Base-by-base conservation (phyloP, 1,140 invertebrate species). In the Tetramorium simillimum region DNA sequence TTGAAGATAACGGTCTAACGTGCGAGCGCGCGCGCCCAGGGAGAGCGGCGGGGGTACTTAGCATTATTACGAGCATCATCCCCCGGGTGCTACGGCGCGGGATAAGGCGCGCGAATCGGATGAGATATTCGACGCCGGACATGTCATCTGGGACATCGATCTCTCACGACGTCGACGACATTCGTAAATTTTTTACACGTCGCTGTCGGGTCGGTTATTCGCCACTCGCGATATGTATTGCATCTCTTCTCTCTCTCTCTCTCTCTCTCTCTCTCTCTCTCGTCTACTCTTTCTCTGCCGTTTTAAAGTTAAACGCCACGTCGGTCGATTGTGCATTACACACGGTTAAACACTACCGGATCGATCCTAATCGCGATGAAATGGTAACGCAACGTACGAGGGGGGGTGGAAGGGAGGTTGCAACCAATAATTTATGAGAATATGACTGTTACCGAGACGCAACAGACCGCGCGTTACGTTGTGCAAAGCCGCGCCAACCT, bases 361-460 rank as follows among this genome's bases (percentile, higher is more conserved):
- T 84, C 80, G 69, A 84, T 84, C 14, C 67, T 84, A 84, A 75
- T 84, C 80, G 69, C 53, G 80, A 84, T 49, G 80, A 84, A 84
- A 84, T 37, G 80, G 80, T 84, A 84, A 84, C 69, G 28, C 80
- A 33, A 56, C 33, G 14, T 76, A 76, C 60, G 80, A 49, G 40
- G 4, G 33, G 33, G 33, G 33, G n/a, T n/a, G n/a, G n/a, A n/a
- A n/a, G 33, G 53, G 65, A 21, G 33, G 67, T 21, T 10, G 78
- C 37, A 10, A 56, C 14, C 7, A 84, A 69, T 84, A 75, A 84
- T 84, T 84, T 62, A 84, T 84, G 80, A 75, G 80, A 46, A 21
- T 75, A 84, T 49, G 12, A 43, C 80, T 69, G 49, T 60, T 49
- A 60, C 37, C 69, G 28, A 73, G 37, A 62, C 53, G 69, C 51